Base-by-base conservation (phyloP, 2,797 vertebrate genomes). In the Adrianichthys oophorus region DNA sequence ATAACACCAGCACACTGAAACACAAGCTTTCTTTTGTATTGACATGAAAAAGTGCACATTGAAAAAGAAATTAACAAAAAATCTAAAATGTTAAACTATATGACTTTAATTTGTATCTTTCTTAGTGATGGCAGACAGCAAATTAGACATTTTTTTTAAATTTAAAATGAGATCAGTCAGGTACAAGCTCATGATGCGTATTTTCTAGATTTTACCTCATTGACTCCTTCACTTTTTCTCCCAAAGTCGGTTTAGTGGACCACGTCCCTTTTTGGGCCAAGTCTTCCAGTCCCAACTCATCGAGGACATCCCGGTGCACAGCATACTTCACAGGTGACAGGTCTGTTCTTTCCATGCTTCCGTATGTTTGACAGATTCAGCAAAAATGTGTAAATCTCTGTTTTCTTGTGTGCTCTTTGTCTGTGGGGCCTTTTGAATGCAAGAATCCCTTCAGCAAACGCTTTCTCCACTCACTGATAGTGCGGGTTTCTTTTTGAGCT, bases 281-380 rank as follows among this genome's bases (percentile, higher is more conserved):
- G 50, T 89, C 81, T 53, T 96, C 93, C 71, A 97, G 86, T 4
- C 86, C 70, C 1, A 85, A 68, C 79, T 95, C 93, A 46, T 90
- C 91, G 64, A 98, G 67, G 50, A 92, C 76, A 0, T 78, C 63
- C 52, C 91, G 85, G 8, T 85, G 79, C 45, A 93, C 84, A 0
- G 0, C 69, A 61, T 93, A 91, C 8, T 82, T 67, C 47, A n/a
- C 53, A 1, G 29, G n/a, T 21, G 62, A 52, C 0, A 14, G 17
- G 10, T 58, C 59, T 19, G 4, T 56, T 16, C 76, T 44, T 47
- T 67, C 45, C 65, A 77, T 68, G 48, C 69, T 41, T 48, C 58
- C 4, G 37, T 69, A 23, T 50, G 19, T 41, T 44, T 14, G 29
- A 59, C 13, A 44, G 49, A 41, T 48, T 45, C 48, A 62, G 24